These are phyloP conservation scores for Scatophagus argus DNA, from an alignment of 2,113 vertebrate genomes.

Conservation along the genomic window DNA sequence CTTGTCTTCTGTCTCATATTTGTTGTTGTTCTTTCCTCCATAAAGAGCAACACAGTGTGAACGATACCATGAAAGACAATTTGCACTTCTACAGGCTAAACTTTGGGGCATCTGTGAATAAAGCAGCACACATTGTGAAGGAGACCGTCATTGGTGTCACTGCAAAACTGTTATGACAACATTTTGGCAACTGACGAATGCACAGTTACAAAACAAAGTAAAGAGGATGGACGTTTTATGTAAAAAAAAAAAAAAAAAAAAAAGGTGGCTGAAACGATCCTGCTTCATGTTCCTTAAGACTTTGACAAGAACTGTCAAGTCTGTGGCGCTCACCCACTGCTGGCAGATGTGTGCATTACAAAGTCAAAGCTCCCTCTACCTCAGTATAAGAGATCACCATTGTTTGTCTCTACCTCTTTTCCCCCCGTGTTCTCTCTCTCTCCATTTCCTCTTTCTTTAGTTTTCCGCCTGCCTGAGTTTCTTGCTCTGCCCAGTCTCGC, in stretches of 20 bases:
- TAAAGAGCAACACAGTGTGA: neutral
- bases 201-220: conserved; percentile 18
- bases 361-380: conserved; percentile 42
- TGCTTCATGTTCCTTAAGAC: conserved; percentile 23
- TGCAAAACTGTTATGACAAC: neutral
- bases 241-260: too few species aligned
- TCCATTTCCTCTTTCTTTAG: conserved; percentile 17
- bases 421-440: conserved; percentile 6
- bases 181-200: conserved; percentile 22
- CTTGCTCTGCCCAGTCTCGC: conserved; percentile 15
- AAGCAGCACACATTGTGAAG: neutral
- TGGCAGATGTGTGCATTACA: conserved; percentile 40
- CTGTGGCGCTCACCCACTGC: conserved; percentile 16
- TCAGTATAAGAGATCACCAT: conserved; percentile 34
- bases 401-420: conserved; percentile 19
- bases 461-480: conserved; percentile 33
- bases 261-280: conserved; percentile 13
- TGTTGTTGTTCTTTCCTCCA: neutral
- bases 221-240: neutral
- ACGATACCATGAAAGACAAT: neutral
- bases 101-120: neutral
- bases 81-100: neutral
- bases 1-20: neutral
- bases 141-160: neutral
- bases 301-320: conserved; percentile 41